phyloP scores from a whole-genome alignment of 2,113 vertebrate species.

The Sylvilagus bachmani region DNA sequence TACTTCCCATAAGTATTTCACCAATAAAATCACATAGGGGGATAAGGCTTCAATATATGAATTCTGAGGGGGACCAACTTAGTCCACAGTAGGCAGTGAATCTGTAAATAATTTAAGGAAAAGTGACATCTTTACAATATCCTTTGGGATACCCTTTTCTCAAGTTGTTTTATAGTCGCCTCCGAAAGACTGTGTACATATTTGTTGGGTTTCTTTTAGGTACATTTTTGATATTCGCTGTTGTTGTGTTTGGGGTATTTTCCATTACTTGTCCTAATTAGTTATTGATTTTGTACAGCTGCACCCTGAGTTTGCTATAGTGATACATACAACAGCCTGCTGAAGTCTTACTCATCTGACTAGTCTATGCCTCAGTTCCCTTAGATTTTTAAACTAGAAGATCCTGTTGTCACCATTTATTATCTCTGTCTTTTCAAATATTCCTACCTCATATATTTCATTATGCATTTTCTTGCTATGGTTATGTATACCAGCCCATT shows the following conservation, averaged over 20 bases:
- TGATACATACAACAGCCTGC: background rate
- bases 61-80: background rate
- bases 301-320: background rate
- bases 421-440: slow-evolving; percentile 24
- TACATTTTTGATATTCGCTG: slow-evolving; percentile 30
- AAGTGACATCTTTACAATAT: background rate
- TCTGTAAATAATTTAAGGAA: slow-evolving; percentile 43
- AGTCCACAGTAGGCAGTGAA: background rate
- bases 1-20: background rate
- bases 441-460: slow-evolving; percentile 15
- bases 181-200: background rate
- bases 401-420: slow-evolving; percentile 17
- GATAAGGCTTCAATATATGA: background rate
- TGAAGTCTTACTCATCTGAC: background rate
- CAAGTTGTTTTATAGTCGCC: slow-evolving; percentile 39
- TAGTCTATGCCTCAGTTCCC: slow-evolving; percentile 27
- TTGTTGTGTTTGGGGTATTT: slow-evolving; percentile 27
- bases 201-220: slow-evolving; percentile 8
- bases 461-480: background rate
- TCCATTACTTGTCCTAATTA: slow-evolving; percentile 52
- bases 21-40: background rate
- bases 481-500: background rate
- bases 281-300: slow-evolving; percentile 12
- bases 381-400: slow-evolving; percentile 58
- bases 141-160: background rate